Evolutionary conservation across 2,113 vertebrate genomes (phyloP), one percentile per base, ranked within the genome.

Genomic region (Pholis gunnellus): DNA sequence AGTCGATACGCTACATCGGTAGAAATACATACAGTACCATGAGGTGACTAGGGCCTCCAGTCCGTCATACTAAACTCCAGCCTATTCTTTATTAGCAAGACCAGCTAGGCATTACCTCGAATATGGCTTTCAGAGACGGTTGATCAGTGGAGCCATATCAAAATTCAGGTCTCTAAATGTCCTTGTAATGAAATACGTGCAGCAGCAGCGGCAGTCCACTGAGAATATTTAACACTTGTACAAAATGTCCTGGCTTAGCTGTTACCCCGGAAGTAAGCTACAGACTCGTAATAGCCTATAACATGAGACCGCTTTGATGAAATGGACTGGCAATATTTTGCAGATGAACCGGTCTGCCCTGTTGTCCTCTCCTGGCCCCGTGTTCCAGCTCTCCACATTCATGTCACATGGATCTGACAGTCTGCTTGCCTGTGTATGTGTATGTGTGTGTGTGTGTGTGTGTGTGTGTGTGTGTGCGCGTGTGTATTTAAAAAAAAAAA

Each of bases 41-140:
- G 29, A 68, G 29, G 13, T 63, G 22, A 71, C 17, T 25, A 34
- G 5, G 3, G 14, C 10, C 31, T 57, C 36, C 0, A 3, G 10
- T 67, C 4, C 22, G 40, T 38, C 20, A 31, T 76, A 36, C 46
- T 52, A 72, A 2, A 68, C 61, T 5, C 38, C 71, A 79, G 50
- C 36, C 10, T 86, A 3, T 64, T 78, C 25, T 74, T 40, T 46
- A 10, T 50, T 42, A 79, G 61, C 38, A 75, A 67, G 14, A 77
- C 71, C 83, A 82, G 74, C 59, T 9, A 31, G 66, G 13, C 48
- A 29, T 79, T 69, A 83, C 81, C 60, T 88, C 81, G 42, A 18
- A 68, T 46, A 68, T 72, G 40, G 42, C 64, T 38, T 38, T 38
- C 0, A 44, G 13, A 31, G 14, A 22, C 34, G 1, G n/a, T 34